Evolutionary conservation across 2,888 invertebrate species (phyloP), one percentile per base, ranked within the genome.

Genomic region (Timema cristinae): DNA sequence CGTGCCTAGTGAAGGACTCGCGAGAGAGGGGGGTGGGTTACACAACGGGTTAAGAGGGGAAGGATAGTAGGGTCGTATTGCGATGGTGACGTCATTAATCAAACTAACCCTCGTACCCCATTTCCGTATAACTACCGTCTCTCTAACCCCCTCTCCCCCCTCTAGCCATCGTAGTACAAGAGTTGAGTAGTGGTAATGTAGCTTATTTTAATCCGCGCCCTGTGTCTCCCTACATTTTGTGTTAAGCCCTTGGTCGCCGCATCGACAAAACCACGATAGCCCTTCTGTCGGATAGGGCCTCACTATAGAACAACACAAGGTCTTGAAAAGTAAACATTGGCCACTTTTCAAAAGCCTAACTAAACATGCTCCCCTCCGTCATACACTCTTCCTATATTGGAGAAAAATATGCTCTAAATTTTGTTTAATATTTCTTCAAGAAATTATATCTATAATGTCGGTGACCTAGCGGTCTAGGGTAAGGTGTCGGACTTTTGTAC

Each of bases 51-150:
- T 16, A 32, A 32, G 7, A 59, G 59, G 9, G 59, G 59, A 16
- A 59, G 63, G 63, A 63, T 63, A 47, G 63, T 48, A 63, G 63
- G 49, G 70, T 70, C 63, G 52, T 73, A 73, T 73, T 70, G 70
- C 54, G 68, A 70, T 70, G 63, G 67, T 73, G 73, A 73, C 70
- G 70, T 70, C 73, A 73, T 73, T 73, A 73, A 73, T 73, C 73
- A 73, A 70, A 73, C 70, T 61, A 47, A 47, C 66, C 70, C 70
- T 61, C 59, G 51, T 51, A 15, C 50, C 68, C 2, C 50, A 0
- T 10, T 32, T 49, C n/a, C 9, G 61, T 54, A 32, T 15, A 61
- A 50, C 69, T 47, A 9, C 61, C 69, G 49, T 69, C 52, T n/a
- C 8, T 32, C 13, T 13, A 66, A 66, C 51, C 68, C 50, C 47